A percentile compares a stretch with the other conserved stretches of the same genome.
These are phyloP conservation scores for Rhyacophila brunnea DNA, from an alignment of 1,140 invertebrate genomes.

Conservation along the genomic window DNA sequence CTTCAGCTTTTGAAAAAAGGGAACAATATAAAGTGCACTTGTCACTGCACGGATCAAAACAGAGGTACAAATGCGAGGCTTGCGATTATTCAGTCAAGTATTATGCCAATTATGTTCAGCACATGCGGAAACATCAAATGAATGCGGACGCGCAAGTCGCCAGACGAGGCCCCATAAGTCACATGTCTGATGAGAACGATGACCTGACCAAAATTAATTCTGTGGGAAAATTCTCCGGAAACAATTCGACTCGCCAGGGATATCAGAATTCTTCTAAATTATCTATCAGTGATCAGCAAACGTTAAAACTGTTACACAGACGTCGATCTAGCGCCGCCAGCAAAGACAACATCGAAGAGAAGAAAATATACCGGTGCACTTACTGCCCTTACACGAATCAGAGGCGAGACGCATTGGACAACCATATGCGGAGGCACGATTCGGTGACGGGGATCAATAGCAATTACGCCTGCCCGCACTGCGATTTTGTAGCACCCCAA, in stretches of 20 bases:
- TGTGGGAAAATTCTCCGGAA: too few species aligned
- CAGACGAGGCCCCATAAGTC: conserved; percentile 46
- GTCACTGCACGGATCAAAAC: conserved; percentile 78
- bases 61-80: conserved; percentile 77
- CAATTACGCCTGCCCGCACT: conserved; percentile 73
- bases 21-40: conserved; percentile 83
- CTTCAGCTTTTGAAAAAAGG: conserved; percentile 83
- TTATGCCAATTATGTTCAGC: conserved; percentile 79
- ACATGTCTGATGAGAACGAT: conserved; percentile 32
- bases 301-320: conserved; percentile 44
- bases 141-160: conserved; percentile 66
- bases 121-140: conserved; percentile 73
- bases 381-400: conserved; percentile 76
- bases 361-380: conserved; percentile 61
- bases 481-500: conserved; percentile 78
- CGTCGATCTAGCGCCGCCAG: conserved; percentile 44
- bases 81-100: conserved; percentile 90
- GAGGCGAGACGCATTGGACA: conserved; percentile 70
- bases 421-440: conserved; percentile 74
- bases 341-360: conserved; percentile 50
- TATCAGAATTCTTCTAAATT: conserved; percentile 51
- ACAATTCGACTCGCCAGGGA: conserved; percentile 34
- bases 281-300: conserved; percentile 57
- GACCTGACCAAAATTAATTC: conserved; percentile 10
- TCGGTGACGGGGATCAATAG: conserved; percentile 56